These are phyloP conservation scores for Nothobranchius furzeri DNA, from an alignment of 2,113 vertebrate genomes.

Conservation along the genomic window DNA sequence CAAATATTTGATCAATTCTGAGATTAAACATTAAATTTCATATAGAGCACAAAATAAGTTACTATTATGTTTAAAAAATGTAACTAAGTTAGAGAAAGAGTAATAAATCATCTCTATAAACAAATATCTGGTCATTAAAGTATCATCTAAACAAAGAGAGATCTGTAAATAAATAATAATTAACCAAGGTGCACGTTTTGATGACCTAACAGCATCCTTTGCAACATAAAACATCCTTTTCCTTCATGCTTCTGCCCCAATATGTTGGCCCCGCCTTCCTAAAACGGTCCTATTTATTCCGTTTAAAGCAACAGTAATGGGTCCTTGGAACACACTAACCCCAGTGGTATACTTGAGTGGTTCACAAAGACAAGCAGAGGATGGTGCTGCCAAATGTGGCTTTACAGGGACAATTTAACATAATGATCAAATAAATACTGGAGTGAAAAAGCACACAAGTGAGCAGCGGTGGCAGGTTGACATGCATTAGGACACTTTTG, in stretches of 20 bases:
- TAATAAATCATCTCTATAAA: too few relatives aligned
- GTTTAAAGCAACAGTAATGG: constrained; percentile 66
- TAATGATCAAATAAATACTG: constrained; percentile 82
- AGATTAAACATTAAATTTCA: background rate
- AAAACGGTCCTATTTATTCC: constrained; percentile 70
- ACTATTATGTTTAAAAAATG: background rate
- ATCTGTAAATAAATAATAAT: background rate
- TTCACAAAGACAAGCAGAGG: constrained; percentile 72
- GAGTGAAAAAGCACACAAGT: constrained; percentile 75
- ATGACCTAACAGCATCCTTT: constrained; percentile 26
- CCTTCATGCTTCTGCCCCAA: constrained; percentile 27
- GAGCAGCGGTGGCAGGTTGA: constrained; percentile 56
- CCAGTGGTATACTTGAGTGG: constrained; percentile 76
- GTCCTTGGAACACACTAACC: constrained; percentile 62
- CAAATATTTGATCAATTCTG: background rate
- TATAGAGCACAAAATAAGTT: too few relatives aligned
- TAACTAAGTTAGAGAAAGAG: background rate
- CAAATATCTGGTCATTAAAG: too few relatives aligned
- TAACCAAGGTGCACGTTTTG: constrained; percentile 3
- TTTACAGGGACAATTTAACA: constrained; percentile 82
- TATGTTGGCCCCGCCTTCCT: constrained; percentile 32
- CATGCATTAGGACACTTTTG: constrained; percentile 66
- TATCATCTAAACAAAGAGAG: too few relatives aligned
- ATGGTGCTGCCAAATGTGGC: constrained; percentile 73
- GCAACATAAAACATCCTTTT: constrained; percentile 22